Conservation (phyloP, 1,140 invertebrate species). For the Drosophila nigromelanica region DNA sequence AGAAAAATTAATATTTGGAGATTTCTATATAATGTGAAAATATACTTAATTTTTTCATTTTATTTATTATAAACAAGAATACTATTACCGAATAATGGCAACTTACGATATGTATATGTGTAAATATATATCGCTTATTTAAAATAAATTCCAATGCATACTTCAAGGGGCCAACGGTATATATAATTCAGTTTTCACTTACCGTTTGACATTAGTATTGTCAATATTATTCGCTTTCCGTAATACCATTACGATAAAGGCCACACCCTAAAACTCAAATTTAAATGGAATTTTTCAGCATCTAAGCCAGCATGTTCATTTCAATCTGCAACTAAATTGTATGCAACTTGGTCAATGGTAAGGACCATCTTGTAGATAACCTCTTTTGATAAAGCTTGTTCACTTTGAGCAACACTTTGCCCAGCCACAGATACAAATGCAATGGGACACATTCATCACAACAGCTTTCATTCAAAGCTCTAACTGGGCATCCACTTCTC, state of each 20-base stretch:
- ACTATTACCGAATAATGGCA: no score
- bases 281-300: not conserved
- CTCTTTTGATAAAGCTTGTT: conserved; percentile 50
- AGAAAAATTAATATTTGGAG: no score
- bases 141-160: conserved; percentile 6
- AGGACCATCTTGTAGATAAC: conserved; percentile 29
- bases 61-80: no score
- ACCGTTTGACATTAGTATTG: not conserved
- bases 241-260: no score
- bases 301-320: conserved; percentile 3
- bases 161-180: not conserved
- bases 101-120: no score
- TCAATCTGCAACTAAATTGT: conserved; percentile 12
- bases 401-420: conserved; percentile 35
- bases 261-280: not conserved
- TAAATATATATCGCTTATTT: no score
- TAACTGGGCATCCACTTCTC: conserved; percentile 14
- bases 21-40: no score
- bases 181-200: not conserved
- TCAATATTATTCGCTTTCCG: no score
- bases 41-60: no score
- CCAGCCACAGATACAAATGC: conserved; percentile 13
- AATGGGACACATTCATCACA: conserved; percentile 5
- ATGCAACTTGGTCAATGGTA: conserved; percentile 27
- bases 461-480: conserved; percentile 14